Evolutionary conservation across 92 coral and sea anemone species (phyloP).

Genomic region (Virgularia gustaviana): DNA sequence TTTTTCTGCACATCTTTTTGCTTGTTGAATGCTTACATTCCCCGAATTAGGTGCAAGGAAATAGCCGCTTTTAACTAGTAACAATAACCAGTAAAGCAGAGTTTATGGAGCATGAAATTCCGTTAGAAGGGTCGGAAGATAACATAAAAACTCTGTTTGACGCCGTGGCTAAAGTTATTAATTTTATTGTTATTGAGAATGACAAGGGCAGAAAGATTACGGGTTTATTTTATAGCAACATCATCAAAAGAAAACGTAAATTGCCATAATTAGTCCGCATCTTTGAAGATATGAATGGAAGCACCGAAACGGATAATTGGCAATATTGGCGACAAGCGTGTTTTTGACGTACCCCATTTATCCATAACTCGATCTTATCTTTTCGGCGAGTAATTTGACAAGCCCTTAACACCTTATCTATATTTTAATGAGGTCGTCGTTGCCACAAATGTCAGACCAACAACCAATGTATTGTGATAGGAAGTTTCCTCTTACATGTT

Average conservation of each 20-base stretch:
- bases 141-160: conserved; percentile 39
- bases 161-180: conserved; percentile 41
- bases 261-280: conserved; percentile 41
- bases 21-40: too few relatives aligned
- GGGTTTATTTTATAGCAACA: conserved; percentile 33
- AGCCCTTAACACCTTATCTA: conserved; percentile 7
- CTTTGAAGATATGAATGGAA: conserved; percentile 44
- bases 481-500: conserved; percentile 8
- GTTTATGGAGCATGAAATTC: conserved; percentile 44
- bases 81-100: conserved; percentile 33
- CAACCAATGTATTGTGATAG: neutral
- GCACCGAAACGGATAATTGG: conserved; percentile 47
- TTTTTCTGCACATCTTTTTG: too few relatives aligned
- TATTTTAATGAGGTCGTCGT: conserved; percentile 30
- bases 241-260: conserved; percentile 45
- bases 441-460: conserved; percentile 18
- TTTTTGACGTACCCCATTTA: conserved; percentile 16
- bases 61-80: conserved; percentile 32
- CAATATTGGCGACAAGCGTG: conserved; percentile 37
- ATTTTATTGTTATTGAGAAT: conserved; percentile 42
- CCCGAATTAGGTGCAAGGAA: too few relatives aligned
- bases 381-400: neutral
- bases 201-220: conserved; percentile 42
- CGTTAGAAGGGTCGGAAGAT: conserved; percentile 44
- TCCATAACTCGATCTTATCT: conserved; percentile 14